These are phyloP conservation scores for Pegoplata infirma DNA, from an alignment of 2,888 invertebrate genomes.

Conservation along the genomic window DNA sequence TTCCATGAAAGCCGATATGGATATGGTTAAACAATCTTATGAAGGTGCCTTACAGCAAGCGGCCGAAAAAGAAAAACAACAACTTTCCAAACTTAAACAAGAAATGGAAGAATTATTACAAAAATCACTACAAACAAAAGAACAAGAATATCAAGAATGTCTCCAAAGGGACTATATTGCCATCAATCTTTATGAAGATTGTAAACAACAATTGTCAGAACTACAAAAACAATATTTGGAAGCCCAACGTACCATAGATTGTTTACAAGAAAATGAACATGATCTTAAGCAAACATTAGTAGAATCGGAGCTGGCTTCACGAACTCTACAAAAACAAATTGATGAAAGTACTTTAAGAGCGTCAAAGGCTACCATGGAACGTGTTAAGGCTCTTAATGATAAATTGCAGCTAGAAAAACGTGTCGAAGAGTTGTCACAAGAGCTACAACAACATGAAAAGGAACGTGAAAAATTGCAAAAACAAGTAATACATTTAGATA, in stretches of 20 bases:
- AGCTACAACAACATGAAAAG: constrained; percentile 67
- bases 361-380: constrained; percentile 86
- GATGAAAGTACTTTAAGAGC: constrained; percentile 86
- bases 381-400: constrained; percentile 86
- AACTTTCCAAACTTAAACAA: constrained; percentile 66
- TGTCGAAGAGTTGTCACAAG: constrained; percentile 68
- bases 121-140: constrained; percentile 66
- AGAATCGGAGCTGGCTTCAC: constrained; percentile 79
- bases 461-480: constrained; percentile 71
- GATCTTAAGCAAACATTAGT: constrained; percentile 76
- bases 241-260: constrained; percentile 75
- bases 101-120: constrained; percentile 67
- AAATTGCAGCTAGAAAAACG: constrained; percentile 82
- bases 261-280: constrained; percentile 77
- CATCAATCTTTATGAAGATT: constrained; percentile 80
- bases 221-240: constrained; percentile 78
- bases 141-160: constrained; percentile 77
- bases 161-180: constrained; percentile 80
- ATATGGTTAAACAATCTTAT: constrained; percentile 70
- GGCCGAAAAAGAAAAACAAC: constrained; percentile 69
- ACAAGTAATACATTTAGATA: constrained; percentile 67
- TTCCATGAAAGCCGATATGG: constrained; percentile 70
- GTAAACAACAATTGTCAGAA: constrained; percentile 78
- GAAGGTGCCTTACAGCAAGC: constrained; percentile 67
- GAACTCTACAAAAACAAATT: constrained; percentile 82